Base-by-base conservation (phyloP, 2,888 invertebrate genomes). In the Andrena fulva region DNA sequence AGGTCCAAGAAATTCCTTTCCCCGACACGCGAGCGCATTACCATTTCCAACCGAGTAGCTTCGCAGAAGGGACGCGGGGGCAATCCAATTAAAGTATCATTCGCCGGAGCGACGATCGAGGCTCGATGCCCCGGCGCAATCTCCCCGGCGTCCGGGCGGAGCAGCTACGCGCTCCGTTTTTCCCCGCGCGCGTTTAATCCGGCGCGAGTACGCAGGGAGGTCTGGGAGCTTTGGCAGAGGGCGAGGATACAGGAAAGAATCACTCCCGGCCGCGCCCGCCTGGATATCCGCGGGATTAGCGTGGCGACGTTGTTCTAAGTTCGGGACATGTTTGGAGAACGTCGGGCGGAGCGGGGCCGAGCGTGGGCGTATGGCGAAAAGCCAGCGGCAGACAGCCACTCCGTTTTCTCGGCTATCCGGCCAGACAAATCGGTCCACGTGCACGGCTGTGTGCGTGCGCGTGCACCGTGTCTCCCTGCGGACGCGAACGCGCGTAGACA, bases 321-420 rank as follows among this genome's bases (percentile, higher is more conserved):
- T 85, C 84, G 82, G 79, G 80, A 85, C 86, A 85, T 76, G 88
- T 82, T 87, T 77, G 80, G 80, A 6, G 77, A 66, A 67, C 64
- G 66, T n/a, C 20, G 10, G 35, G 54, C 16, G 62, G 20, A 54
- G 33, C 59, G 24, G 29, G 73, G 42, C 62, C 20, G 48, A 56
- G 90, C 85, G 90, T 90, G 89, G 89, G 90, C 85, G 89, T 84
- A 87, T 89, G 90, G 90, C 90, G 89, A 87, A 89, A 86, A 89
- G 89, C 87, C 90, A 90, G 74, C 85, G 84, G 54, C 87, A 85
- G 86, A 86, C 89, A 87, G 81, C 85, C 87, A 80, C 89, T 87
- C 82, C 84, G 88, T 87, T 89, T 89, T 82, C 85, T 84, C 79
- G 24, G 24, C 67, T 78, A 85, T 70, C 73, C 85, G 76, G 69